Evolutionary conservation across 2,113 vertebrate genomes (phyloP).

Genomic region (Prunella fulvescens): DNA sequence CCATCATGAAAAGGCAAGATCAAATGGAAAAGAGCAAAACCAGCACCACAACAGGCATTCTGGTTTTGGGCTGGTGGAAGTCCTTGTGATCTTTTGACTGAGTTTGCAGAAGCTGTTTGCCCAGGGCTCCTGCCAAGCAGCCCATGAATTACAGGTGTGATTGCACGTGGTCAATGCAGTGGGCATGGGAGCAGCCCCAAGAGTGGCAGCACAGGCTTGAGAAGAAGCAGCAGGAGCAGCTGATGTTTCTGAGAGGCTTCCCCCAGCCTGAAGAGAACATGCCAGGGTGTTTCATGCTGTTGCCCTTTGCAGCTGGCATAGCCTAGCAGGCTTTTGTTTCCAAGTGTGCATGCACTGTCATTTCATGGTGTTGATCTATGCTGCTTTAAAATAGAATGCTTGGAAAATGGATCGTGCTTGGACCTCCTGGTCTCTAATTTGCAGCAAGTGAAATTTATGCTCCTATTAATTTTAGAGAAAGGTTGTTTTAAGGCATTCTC

Average conservation of each 20-base stretch:
- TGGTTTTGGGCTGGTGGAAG: background rate
- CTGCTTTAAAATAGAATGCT: background rate
- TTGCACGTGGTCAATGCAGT: background rate
- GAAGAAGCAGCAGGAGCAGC: background rate
- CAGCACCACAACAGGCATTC: background rate
- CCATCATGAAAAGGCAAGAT: background rate
- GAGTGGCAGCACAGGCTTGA: background rate
- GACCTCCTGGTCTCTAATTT: background rate
- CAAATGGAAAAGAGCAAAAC: background rate
- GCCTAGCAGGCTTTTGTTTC: background rate
- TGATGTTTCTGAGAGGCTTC: background rate
- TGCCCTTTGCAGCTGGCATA: background rate
- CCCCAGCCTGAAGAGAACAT: background rate
- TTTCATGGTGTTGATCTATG: background rate
- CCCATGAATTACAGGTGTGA: background rate
- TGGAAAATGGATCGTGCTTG: background rate
- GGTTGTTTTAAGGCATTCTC: background rate
- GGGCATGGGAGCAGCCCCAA: background rate
- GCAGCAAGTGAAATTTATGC: background rate
- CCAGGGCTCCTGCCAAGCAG: background rate
- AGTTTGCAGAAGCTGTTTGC: background rate
- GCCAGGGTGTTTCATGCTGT: background rate
- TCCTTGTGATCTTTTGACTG: accelerated
- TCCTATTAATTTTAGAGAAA: background rate
- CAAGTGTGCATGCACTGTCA: background rate